These are phyloP conservation scores for Heliconius ismenius DNA, from an alignment of 2,888 invertebrate species.

Conservation along the genomic window DNA sequence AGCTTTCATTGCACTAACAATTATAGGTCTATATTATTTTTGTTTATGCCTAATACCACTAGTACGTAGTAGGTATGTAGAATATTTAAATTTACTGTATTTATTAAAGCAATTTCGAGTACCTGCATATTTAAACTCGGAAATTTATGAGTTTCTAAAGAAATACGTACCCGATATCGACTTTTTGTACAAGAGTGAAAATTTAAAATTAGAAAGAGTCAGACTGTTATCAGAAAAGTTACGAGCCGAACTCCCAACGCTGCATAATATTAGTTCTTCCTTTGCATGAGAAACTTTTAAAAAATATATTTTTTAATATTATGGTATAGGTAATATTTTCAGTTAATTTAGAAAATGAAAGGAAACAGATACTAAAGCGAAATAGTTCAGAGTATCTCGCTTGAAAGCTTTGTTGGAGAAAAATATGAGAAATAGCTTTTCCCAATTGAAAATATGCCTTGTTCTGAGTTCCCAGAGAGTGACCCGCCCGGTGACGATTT, in stretches of 20 bases:
- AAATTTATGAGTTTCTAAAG: conserved; percentile 25
- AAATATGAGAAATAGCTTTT: conserved; percentile 35
- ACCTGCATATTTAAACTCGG: conserved; percentile 12
- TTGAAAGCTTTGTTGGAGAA: conserved; percentile 25
- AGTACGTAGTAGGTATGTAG: background rate
- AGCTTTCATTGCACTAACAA: background rate
- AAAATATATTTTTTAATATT: conserved; percentile 35
- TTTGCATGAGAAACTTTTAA: conserved; percentile 29
- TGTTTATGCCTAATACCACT: background rate
- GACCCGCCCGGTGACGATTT: conserved; percentile 56
- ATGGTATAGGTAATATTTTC: conserved; percentile 27
- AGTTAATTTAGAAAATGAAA: conserved; percentile 16
- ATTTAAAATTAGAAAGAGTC: conserved; percentile 33
- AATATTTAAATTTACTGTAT: background rate
- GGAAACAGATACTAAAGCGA: conserved; percentile 37
- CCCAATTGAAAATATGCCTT: conserved; percentile 35
- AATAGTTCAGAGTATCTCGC: conserved; percentile 44
- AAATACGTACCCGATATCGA: conserved; percentile 25
- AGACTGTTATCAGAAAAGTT: conserved; percentile 35
- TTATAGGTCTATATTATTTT: background rate
- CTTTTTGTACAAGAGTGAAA: conserved; percentile 34
- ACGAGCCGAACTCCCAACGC: conserved; percentile 31
- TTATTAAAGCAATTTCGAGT: conserved; percentile 7
- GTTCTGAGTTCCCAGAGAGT: conserved; percentile 28
- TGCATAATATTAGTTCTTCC: conserved; percentile 29